Evolutionary conservation across 2,888 invertebrate species (phyloP), one percentile per base, ranked within the genome.

Genomic region (Chrysolina haemoptera): DNA sequence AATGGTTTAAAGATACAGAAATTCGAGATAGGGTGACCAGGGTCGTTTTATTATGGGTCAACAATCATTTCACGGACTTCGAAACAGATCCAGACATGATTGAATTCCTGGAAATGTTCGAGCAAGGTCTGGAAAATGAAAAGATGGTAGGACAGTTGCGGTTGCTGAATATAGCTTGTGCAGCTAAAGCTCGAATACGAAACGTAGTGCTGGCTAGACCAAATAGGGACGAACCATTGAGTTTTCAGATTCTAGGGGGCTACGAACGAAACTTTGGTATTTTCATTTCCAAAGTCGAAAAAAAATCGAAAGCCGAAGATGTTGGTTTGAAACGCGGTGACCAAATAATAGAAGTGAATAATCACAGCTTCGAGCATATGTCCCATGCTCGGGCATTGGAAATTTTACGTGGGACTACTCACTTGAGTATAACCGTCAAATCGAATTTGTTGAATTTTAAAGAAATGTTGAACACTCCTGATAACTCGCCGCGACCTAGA

Each of bases 61-160:
- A 98, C 88, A 99, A 98, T 88, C 98, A 98, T 89, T 98, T 98
- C 86, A 97, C 97, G 53, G 98, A 98, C 87, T 98, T 98, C 88
- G 98, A 98, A 90, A 97, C 96, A 8, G 96, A 98, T 88, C 94
- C 96, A 22, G 93, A 93, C 74, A 98, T 99, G 98, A 97, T 98
- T 93, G 97, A 97, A 82, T 98, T 98, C 86, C 89, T 98, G 77
- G 98, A 98, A 87, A 94, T 92, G 76, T 98, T 98, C 89, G 98
- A 98, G 89, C 90, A 92, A 76, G 93, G 84, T 67, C 78, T 86
- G 64, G 85, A 86, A 74, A 78, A 81, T 43, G 84, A 84, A 72
- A 84, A 84, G 68, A 86, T 86, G 85, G 83, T 78, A 8, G 85
- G 85, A 1, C 85, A 86, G 73, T 71, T 85, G 59, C 65, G 94